Evolutionary conservation across 2,797 vertebrate species (phyloP).

Genomic region (Gephyroberyx darwinii): DNA sequence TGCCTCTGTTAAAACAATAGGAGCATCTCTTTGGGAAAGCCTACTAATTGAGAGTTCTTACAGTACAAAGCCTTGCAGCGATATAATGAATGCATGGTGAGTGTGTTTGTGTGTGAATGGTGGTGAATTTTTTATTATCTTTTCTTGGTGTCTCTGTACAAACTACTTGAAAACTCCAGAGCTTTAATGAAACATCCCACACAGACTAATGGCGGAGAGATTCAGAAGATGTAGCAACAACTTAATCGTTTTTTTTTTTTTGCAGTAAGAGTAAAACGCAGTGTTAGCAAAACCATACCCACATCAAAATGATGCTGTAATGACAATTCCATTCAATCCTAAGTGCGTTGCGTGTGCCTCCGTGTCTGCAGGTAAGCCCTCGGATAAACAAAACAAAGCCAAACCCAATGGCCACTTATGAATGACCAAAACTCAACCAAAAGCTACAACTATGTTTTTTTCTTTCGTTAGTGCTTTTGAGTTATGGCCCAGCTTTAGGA

Average conservation of each 20-base stretch:
- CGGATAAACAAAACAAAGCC: constrained; percentile 65
- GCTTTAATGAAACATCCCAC: constrained; percentile 83
- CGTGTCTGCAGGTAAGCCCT: constrained; percentile 74
- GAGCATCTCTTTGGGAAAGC: constrained; percentile 62
- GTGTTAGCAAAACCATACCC: constrained; percentile 35
- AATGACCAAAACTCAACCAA: constrained; percentile 84
- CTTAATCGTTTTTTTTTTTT: constrained; percentile 37
- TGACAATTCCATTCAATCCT: constrained; percentile 66
- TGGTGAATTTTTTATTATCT: constrained; percentile 42
- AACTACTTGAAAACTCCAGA: constrained; percentile 85
- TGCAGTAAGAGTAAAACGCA: constrained; percentile 39
- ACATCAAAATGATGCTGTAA: constrained; percentile 36
- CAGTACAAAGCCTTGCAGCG: constrained; percentile 76
- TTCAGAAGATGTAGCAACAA: constrained; percentile 61
- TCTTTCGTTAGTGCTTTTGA: constrained; percentile 53
- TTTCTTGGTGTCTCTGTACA: constrained; percentile 70
- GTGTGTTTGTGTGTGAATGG: constrained; percentile 44
- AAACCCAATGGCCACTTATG: constrained; percentile 66
- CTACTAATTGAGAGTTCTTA: constrained; percentile 65
- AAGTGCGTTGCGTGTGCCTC: constrained; percentile 59
- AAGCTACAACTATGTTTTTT: constrained; percentile 65
- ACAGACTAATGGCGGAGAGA: constrained; percentile 68
- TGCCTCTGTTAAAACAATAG: constrained; percentile 67
- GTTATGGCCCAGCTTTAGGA: constrained; percentile 43
- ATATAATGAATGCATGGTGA: constrained; percentile 62